phyloP scores from a whole-genome alignment of 2,888 invertebrate genomes.

The Eurytoma adleriae region DNA sequence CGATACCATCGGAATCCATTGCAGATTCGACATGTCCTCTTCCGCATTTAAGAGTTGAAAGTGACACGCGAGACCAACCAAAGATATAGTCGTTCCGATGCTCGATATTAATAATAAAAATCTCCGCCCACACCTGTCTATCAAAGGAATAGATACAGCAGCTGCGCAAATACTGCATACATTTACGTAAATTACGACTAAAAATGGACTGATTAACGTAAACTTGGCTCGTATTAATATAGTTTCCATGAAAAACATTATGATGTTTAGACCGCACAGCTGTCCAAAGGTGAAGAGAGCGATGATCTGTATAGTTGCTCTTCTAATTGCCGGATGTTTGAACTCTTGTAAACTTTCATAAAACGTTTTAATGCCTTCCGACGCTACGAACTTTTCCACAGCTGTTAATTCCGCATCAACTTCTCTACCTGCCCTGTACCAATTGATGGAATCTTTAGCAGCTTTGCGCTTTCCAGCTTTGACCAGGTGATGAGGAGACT shows the following conservation, averaged over 20 bases:
- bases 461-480: conserved; percentile 17
- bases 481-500: conserved; percentile 66
- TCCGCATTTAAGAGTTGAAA: conserved; percentile 59
- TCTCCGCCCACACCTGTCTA: conserved; percentile 69
- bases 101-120: conserved; percentile 65
- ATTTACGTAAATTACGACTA: conserved; percentile 67
- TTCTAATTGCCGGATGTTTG: conserved; percentile 38
- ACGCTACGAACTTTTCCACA: conserved; percentile 39
- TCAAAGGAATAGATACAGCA: conserved; percentile 62
- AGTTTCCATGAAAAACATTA: conserved; percentile 70
- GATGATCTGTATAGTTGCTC: conserved; percentile 63
- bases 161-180: conserved; percentile 61
- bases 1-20: conserved; percentile 38
- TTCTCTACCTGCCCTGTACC: conserved; percentile 48
- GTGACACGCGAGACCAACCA: conserved; percentile 46
- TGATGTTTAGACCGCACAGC: conserved; percentile 65
- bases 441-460: conserved; percentile 44
- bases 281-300: conserved; percentile 66
- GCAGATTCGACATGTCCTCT: background rate
- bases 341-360: conserved; percentile 28
- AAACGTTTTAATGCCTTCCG: conserved; percentile 6
- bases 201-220: conserved; percentile 62
- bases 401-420: conserved; percentile 47
- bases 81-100: conserved; percentile 60
- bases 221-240: conserved; percentile 65